phyloP scores from a whole-genome alignment of 2,888 invertebrate genomes.

The Pseudanteris insignis region DNA sequence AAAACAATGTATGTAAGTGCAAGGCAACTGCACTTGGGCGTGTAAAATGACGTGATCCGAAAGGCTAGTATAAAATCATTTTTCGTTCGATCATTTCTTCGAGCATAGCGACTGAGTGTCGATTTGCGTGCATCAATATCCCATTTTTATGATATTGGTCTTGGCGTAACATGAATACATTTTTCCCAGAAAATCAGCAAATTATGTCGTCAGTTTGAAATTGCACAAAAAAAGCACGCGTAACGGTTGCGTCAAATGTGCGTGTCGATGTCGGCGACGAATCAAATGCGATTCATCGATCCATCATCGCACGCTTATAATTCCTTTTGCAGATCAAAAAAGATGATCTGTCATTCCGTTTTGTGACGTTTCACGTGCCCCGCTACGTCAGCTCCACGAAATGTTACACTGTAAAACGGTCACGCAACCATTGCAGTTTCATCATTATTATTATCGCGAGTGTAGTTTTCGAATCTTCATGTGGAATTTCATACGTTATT shows the following conservation, averaged over 20 bases:
- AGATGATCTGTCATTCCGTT: conserved; percentile 63
- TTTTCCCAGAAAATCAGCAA: conserved; percentile 55
- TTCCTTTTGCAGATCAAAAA: conserved; percentile 51
- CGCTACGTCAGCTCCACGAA: conserved; percentile 40
- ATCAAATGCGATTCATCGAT: conserved; percentile 55
- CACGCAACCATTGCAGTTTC: conserved; percentile 10
- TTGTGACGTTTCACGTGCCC: conserved; percentile 56
- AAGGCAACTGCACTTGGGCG: no score
- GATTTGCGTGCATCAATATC: conserved; percentile 27
- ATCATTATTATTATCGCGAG: neutral
- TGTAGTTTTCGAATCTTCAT: no score
- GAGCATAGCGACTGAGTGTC: conserved; percentile 28
- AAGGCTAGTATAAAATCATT: conserved; percentile 14
- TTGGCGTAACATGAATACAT: conserved; percentile 34
- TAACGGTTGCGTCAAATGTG: conserved; percentile 41
- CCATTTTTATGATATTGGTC: conserved; percentile 18
- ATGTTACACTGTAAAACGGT: conserved; percentile 36
- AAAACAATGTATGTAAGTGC: no score
- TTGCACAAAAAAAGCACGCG: conserved; percentile 43
- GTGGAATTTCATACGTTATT: no score
- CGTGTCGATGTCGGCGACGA: conserved; percentile 40
- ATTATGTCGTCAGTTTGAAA: conserved; percentile 52
- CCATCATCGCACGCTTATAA: conserved; percentile 62
- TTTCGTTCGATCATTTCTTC: conserved; percentile 21
- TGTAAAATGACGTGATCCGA: conserved; percentile 6